Conservation (phyloP, 2,797 vertebrate genomes). For the Danio aesculapii region DNA sequence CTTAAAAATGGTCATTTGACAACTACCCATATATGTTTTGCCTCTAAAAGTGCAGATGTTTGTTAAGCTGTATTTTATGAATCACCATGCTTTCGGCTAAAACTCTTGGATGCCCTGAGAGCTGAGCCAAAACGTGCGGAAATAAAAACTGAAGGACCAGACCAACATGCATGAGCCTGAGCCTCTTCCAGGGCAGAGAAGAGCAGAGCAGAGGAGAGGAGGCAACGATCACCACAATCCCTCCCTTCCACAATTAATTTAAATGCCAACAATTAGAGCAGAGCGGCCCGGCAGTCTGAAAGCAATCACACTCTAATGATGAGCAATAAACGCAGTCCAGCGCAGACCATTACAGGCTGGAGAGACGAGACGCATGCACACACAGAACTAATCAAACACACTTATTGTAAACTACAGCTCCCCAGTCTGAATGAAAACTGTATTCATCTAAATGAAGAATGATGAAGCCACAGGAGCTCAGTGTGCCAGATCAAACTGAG, state of each 20-base stretch:
- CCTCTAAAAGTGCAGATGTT: too few relatives aligned
- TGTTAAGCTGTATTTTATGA: too few relatives aligned
- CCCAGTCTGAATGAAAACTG: constrained; percentile 39
- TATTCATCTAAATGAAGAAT: constrained; percentile 47
- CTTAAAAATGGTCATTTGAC: too few relatives aligned
- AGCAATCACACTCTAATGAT: constrained; percentile 80
- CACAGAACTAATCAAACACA: constrained; percentile 42
- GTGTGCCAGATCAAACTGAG: constrained; percentile 48
- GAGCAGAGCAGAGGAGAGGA: constrained; percentile 8
- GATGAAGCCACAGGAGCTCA: constrained; percentile 42
- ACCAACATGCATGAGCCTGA: constrained; percentile 2
- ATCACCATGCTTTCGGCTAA: too few relatives aligned
- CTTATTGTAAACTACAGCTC: constrained; percentile 29
- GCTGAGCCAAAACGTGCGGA: too few relatives aligned
- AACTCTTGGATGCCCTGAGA: too few relatives aligned
- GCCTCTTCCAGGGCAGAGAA: background rate
- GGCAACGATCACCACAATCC: constrained; percentile 45
- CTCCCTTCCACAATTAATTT: constrained; percentile 77
- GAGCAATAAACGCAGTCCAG: constrained; percentile 76
- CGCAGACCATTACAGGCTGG: constrained; percentile 58
- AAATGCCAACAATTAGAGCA: constrained; percentile 84
- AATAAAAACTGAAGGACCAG: background rate
- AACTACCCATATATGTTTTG: too few relatives aligned
- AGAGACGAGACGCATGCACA: constrained; percentile 35
- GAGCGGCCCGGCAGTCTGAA: constrained; percentile 80